phyloP scores from a whole-genome alignment of 2,888 invertebrate genomes.

The Sycophila texana region DNA sequence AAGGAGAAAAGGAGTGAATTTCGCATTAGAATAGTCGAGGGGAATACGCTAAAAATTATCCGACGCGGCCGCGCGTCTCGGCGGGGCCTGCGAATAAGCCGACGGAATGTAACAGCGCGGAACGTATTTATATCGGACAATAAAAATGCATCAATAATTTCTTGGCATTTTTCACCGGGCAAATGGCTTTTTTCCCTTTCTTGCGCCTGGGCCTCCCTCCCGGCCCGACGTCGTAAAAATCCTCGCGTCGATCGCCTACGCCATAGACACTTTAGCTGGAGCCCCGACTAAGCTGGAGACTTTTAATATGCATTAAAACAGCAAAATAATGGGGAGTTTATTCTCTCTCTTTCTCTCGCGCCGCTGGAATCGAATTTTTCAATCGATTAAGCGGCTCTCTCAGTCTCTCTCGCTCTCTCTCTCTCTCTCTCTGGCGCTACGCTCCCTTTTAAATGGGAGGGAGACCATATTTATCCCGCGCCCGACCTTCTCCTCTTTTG shows the following conservation, averaged over 20 bases:
- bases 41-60: no score
- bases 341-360: conserved; percentile 13
- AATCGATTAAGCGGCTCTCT: conserved; percentile 40
- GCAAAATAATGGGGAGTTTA: conserved; percentile 40
- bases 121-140: conserved; percentile 16
- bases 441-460: neutral
- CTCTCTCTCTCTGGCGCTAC: neutral
- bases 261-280: neutral
- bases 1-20: no score
- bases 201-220: no score
- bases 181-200: no score
- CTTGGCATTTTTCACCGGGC: conserved; percentile 14
- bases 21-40: no score
- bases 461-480: conserved; percentile 33
- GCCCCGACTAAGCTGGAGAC: conserved; percentile 11
- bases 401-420: neutral
- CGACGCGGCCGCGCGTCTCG: no score
- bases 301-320: conserved; percentile 48
- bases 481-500: conserved; percentile 24
- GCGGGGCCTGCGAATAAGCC: no score
- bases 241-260: neutral
- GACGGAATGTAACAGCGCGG: neutral
- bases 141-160: conserved; percentile 16
- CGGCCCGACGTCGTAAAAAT: no score
- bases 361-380: conserved; percentile 43